Evolutionary conservation across 2,888 invertebrate species (phyloP).

Genomic region (Drosophila mimetica): DNA sequence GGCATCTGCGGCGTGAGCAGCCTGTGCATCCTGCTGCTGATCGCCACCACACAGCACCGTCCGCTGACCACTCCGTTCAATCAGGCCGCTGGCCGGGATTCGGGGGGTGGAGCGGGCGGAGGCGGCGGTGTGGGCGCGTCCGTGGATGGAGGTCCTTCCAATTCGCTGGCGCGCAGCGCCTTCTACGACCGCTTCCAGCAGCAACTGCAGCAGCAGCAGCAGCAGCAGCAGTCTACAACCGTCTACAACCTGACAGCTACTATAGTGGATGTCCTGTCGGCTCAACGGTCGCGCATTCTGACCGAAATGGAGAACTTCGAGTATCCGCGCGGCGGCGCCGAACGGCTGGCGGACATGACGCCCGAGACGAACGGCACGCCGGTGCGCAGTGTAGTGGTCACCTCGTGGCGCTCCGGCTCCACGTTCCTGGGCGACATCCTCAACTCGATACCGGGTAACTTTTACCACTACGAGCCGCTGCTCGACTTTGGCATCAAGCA

Average conservation of each 20-base stretch:
- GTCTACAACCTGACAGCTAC: slow-evolving; percentile 84
- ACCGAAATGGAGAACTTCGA: slow-evolving; percentile 87
- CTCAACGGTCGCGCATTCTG: slow-evolving; percentile 86
- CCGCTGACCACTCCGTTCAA: slow-evolving; percentile 78
- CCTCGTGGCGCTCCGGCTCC: slow-evolving; percentile 96
- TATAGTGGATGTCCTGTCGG: slow-evolving; percentile 86
- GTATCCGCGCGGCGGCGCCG: slow-evolving; percentile 86
- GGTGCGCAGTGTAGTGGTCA: slow-evolving; percentile 90
- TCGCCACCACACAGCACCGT: slow-evolving; percentile 84
- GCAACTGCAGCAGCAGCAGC: slow-evolving; percentile 64
- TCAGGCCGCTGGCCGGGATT: slow-evolving; percentile 44
- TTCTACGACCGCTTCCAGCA: slow-evolving; percentile 61
- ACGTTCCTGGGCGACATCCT: slow-evolving; percentile 94
- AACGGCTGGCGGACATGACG: slow-evolving; percentile 88
- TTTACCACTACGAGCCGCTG: slow-evolving; percentile 95
- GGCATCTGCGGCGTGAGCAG: slow-evolving; percentile 84
- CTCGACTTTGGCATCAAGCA: slow-evolving; percentile 92
- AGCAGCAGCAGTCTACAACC: slow-evolving; percentile 63
- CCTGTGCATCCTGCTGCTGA: slow-evolving; percentile 84
- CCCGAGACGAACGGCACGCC: slow-evolving; percentile 89
- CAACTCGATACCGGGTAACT: slow-evolving; percentile 93
- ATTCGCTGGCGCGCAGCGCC: slow-evolving; percentile 56
- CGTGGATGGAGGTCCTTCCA: slow-evolving; percentile 51
- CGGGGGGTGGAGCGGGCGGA: slow-evolving; percentile 35
- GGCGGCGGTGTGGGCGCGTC: slow-evolving; percentile 28